phyloP scores from a whole-genome alignment of 1,140 invertebrate species.

The Cotesia typhae region DNA sequence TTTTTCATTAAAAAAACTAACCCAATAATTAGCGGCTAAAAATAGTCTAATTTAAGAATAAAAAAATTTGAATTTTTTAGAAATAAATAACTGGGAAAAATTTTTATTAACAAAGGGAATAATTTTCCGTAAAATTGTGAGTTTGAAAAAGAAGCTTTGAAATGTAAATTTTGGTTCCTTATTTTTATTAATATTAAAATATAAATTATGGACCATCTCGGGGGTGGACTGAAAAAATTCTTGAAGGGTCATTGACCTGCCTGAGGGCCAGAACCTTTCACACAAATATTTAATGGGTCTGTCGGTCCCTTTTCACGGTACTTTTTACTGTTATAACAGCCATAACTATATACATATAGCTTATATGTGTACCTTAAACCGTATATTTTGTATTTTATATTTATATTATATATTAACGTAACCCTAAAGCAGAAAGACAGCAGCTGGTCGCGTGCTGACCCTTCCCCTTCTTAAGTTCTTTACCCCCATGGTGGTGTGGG shows the following conservation, averaged over 20 bases:
- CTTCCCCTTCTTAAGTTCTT: no score
- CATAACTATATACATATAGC: background rate
- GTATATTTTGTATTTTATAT: background rate
- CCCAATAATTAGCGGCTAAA: no score
- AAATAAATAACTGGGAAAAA: no score
- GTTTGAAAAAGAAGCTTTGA: conserved; percentile 12
- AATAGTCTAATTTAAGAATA: no score
- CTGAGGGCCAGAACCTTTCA: background rate
- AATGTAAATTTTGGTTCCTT: conserved; percentile 25
- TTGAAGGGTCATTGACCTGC: background rate
- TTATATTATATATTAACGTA: no score
- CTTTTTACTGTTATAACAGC: conserved; percentile 12
- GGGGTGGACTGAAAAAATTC: conserved; percentile 30
- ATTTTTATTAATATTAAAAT: conserved; percentile 19
- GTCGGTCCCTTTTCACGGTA: conserved; percentile 17
- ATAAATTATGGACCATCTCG: background rate
- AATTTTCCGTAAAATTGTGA: conserved; percentile 13
- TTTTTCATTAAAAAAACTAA: background rate
- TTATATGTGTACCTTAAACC: background rate
- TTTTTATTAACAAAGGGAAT: conserved; percentile 3
- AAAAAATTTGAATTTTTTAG: no score
- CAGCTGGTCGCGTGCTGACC: conserved; percentile 58
- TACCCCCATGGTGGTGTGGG: conserved; percentile 45
- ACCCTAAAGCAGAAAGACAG: conserved; percentile 25
- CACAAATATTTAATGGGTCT: conserved; percentile 5